Conservation (phyloP, 2,113 vertebrate genomes). For the Proteles cristata region DNA sequence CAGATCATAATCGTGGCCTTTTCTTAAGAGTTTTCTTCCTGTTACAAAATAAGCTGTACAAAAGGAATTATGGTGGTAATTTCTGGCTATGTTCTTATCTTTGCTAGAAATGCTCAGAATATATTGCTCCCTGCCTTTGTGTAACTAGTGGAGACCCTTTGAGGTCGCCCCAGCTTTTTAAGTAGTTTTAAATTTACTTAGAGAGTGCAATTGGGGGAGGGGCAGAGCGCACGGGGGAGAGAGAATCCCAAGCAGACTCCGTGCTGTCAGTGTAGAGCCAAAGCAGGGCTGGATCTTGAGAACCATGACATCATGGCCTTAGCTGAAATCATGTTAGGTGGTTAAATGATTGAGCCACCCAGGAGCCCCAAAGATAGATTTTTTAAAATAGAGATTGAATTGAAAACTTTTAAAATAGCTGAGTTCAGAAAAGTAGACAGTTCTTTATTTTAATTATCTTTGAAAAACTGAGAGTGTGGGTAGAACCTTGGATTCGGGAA, state of each 20-base stretch:
- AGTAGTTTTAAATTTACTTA: too few relatives aligned
- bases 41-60: neutral
- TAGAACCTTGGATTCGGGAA: neutral
- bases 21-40: neutral
- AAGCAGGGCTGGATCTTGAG: too few relatives aligned
- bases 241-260: too few relatives aligned
- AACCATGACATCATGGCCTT: too few relatives aligned
- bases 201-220: too few relatives aligned
- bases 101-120: neutral
- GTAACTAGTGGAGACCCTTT: neutral
- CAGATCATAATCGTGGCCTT: neutral
- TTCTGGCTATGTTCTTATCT: neutral
- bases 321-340: neutral
- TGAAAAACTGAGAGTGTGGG: neutral
- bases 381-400: neutral
- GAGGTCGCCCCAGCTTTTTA: neutral
- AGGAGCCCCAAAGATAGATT: neutral
- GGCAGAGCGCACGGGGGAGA: too few relatives aligned
- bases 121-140: neutral
- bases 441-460: slow-evolving; percentile 30
- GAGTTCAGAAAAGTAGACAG: neutral
- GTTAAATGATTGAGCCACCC: neutral
- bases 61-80: neutral
- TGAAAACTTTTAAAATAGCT: slow-evolving; percentile 6
- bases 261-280: too few relatives aligned